phyloP scores from a whole-genome alignment of 2,888 invertebrate species.

The Apotomis turbidana region DNA sequence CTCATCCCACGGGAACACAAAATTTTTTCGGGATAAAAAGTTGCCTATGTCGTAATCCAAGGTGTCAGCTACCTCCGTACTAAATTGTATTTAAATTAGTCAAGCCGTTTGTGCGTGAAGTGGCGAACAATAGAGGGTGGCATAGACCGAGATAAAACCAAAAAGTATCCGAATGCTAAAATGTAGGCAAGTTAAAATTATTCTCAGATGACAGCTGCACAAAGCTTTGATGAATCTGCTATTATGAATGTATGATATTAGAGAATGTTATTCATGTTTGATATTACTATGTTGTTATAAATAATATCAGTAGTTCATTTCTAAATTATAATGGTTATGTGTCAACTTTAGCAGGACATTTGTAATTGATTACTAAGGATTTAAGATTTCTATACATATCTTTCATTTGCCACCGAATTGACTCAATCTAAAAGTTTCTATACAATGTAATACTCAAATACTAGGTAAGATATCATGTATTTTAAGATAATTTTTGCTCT shows the following conservation, averaged over 20 bases:
- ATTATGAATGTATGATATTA: neutral
- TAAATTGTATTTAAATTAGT: too few species aligned
- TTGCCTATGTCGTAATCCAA: too few species aligned
- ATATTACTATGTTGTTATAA: neutral
- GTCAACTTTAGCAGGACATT: neutral
- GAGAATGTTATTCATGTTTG: neutral
- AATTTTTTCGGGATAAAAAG: too few species aligned
- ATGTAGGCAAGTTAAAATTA: too few species aligned
- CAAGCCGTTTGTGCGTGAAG: too few species aligned
- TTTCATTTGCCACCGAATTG: constrained; percentile 71
- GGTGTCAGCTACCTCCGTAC: too few species aligned
- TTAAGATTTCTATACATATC: constrained; percentile 56
- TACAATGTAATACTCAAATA: constrained; percentile 67
- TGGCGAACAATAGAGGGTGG: too few species aligned
- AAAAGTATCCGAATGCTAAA: too few species aligned
- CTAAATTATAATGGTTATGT: neutral
- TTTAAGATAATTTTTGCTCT: constrained; percentile 64
- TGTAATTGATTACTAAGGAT: constrained; percentile 41
- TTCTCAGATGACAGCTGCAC: too few species aligned
- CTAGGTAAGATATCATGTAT: constrained; percentile 49
- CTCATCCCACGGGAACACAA: too few species aligned
- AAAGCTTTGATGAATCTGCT: too few species aligned
- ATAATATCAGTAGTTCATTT: neutral
- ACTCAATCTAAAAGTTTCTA: constrained; percentile 56
- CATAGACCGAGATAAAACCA: too few species aligned